Conservation (phyloP, 64 coral and sea anemone species). For the Montipora sp. region DNA sequence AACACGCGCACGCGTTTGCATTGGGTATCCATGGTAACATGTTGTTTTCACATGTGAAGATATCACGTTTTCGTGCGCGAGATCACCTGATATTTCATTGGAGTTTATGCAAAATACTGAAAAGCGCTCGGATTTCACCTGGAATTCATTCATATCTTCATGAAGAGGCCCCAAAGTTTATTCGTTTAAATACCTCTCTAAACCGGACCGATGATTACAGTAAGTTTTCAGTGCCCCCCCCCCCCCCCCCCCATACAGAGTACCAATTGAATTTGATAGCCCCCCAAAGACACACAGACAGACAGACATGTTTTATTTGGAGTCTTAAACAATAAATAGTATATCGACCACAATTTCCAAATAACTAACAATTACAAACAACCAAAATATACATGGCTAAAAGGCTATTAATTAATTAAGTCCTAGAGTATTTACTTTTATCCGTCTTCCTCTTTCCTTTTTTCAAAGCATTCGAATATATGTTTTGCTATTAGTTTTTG, state of each 20-base stretch:
- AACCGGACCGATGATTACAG: neutral
- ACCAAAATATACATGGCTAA: no score
- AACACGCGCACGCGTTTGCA: neutral
- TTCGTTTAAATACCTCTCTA: neutral
- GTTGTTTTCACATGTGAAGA: slow-evolving; percentile 2
- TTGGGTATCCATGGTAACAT: neutral
- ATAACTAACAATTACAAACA: no score
- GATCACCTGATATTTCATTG: neutral
- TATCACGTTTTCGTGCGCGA: neutral
- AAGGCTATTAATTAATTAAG: no score
- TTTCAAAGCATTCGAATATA: no score
- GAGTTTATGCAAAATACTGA: neutral
- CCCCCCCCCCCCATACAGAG: neutral
- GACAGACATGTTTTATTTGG: no score
- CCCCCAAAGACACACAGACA: no score
- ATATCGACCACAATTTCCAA: no score
- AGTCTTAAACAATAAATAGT: no score
- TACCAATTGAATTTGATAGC: neutral
- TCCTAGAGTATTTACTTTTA: no score
- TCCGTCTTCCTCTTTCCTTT: no score
- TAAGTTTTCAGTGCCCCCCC: neutral
- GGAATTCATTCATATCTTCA: neutral
- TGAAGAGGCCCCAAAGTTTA: neutral
- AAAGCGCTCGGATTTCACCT: neutral
- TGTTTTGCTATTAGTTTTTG: no score